Base-by-base conservation (phyloP, 2,113 vertebrate genomes). In the Meles meles region DNA sequence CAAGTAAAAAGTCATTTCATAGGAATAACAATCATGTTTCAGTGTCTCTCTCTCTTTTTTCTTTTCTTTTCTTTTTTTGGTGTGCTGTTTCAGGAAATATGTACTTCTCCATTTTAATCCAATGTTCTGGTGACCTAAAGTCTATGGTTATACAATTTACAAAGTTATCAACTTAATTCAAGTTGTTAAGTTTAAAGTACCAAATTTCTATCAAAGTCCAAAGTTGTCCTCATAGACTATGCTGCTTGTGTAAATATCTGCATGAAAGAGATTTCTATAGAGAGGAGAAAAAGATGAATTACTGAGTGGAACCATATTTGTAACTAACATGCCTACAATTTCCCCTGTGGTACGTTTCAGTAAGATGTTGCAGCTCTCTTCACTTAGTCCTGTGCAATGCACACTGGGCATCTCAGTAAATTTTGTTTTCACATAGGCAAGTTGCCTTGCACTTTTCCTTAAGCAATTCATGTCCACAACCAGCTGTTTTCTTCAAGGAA, bases 361-460 rank as follows among this genome's bases (percentile, higher is more conserved):
- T 15, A 85, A 63, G 76, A 44, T 15, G 23, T 37, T 27, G 23
- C 6, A 65, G 13, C 8, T 25, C 23, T 79, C 71, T 81, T 23
- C 37, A 23, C 6, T 37, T 21, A 29, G 55, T 44, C 27, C 12
- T 31, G 23, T 31, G 23, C 17, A 12, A 4, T 17, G n/a, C 18
- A 21, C 0, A 3, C 0, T 13, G 18, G 37, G 6, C 4, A 39
- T 55, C 55, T 96, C 76, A 98, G 82, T 93, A n/a, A 69, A 98
- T 98, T 95, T 97, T 96, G 85, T 94, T 10, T 74, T 95, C 90
- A 86, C 97, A 98, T 0, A 44, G 42, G 39, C 98, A 98, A 72
- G 97, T 96, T 5, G 98, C 97, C 42, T 98, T 90, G 80, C 98
- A 98, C 29, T 98, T 96, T 85, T 95, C 76, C 57, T 95, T 72